These are phyloP conservation scores for Rhagonycha fulva DNA, from an alignment of 2,888 invertebrate genomes.

Conservation along the genomic window DNA sequence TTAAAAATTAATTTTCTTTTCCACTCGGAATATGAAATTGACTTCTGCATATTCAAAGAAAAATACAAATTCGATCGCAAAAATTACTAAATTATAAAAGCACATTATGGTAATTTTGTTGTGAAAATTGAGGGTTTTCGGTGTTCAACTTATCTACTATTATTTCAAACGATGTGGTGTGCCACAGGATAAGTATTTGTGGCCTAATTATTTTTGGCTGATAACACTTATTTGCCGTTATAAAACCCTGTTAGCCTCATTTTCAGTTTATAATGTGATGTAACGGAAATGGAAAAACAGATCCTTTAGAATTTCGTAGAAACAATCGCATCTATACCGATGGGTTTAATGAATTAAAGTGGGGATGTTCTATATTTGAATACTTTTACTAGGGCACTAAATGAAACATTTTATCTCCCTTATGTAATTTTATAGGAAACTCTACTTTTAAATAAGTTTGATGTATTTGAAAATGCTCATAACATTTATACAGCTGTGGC, in stretches of 20 bases:
- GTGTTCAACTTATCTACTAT: no score
- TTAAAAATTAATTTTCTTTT: conserved; percentile 18
- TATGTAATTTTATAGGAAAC: background rate
- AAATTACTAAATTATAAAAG: background rate
- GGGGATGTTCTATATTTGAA: background rate
- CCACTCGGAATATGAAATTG: background rate
- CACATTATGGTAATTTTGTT: background rate
- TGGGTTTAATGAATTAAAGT: background rate
- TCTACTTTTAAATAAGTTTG: conserved; percentile 21
- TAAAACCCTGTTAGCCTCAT: no score
- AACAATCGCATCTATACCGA: background rate
- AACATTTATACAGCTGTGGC: conserved; percentile 31
- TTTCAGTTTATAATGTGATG: background rate
- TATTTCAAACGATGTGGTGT: no score
- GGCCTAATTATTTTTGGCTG: background rate
- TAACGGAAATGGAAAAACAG: background rate
- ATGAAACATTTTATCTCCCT: background rate
- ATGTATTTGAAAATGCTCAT: conserved; percentile 21
- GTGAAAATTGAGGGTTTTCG: no score
- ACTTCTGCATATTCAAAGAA: conserved; percentile 1
- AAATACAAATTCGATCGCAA: background rate
- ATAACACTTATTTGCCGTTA: no score
- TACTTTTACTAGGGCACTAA: background rate
- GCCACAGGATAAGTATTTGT: no score
- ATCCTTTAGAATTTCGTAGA: background rate